Evolutionary conservation across 2,797 vertebrate genomes (phyloP), one percentile per base, ranked within the genome.

Genomic region (Sebastes dallii): DNA sequence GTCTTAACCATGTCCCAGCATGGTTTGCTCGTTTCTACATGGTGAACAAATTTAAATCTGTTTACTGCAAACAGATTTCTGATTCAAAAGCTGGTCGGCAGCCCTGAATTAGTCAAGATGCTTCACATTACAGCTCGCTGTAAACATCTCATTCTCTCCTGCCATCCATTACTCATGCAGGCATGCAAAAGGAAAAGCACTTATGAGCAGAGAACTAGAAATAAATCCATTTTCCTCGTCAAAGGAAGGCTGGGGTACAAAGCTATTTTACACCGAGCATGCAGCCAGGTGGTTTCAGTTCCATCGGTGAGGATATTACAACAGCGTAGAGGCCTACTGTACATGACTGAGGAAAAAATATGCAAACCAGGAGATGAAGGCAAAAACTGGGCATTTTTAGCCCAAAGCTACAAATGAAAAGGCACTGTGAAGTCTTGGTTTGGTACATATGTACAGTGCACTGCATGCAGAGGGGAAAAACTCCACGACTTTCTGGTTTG

Each of bases 371-470:
- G 18, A 18, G 73, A 22, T 55, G 46, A 22, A 75, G 66, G 78
- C 73, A 55, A 64, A 56, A 76, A 36, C 29, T 50, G 58, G 72
- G 72, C 80, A 70, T 80, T 50, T 60, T 30, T 24, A 61, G 74
- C 80, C 81, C 54, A 50, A 76, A 82, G 85, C 75, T 86, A 58
- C 66, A 78, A 82, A 87, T 72, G 75, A 89, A 91, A 95, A 95
- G 94, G 94, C 94, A 95, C 94, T 84, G 81, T 84, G 80, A 88
- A 82, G 75, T 84, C 77, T 78, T 87, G 85, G 88, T 77, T 91
- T 79, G 73, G 84, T 86, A 87, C 86, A 80, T 74, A 77, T 72
- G 55, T 74, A 89, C 91, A 88, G 78, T 84, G 86, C 82, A 82
- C 72, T 72, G 80, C 93, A 94, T 94, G 92, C 91, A 92, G 73